phyloP scores from a whole-genome alignment of 92 coral and sea anemone genomes.

The Epizoanthus fatuus region DNA sequence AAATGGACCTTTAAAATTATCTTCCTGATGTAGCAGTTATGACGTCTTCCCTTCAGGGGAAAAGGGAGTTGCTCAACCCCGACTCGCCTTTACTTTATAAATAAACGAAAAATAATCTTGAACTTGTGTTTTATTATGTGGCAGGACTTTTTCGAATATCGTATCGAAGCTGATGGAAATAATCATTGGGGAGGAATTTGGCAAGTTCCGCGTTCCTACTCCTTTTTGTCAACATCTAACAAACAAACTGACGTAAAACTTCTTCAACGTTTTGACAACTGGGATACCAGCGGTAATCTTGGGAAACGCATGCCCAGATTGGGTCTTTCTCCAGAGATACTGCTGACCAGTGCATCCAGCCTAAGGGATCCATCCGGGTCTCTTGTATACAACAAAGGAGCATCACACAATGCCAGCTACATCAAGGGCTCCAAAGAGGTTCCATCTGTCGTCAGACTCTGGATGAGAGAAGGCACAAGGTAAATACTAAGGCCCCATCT shows the following conservation, averaged over 20 bases:
- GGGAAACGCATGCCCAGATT: conserved; percentile 60
- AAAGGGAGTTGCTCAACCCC: too few species aligned
- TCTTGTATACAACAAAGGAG: conserved; percentile 34
- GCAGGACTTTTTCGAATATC: conserved; percentile 59
- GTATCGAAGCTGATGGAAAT: conserved; percentile 61
- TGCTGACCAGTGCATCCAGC: conserved; percentile 42
- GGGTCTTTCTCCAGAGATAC: conserved; percentile 39
- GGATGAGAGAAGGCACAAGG: conserved; percentile 69
- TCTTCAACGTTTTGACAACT: conserved; percentile 40
- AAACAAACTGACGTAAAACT: conserved; percentile 35
- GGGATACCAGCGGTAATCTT: conserved; percentile 17
- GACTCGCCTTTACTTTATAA: too few species aligned
- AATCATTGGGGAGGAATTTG: conserved; percentile 61
- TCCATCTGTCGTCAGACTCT: conserved; percentile 54
- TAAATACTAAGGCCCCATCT: background rate
- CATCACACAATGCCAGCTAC: conserved; percentile 24
- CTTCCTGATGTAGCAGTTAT: too few species aligned
- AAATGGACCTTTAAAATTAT: too few species aligned
- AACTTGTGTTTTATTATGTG: too few species aligned
- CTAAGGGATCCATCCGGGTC: conserved; percentile 51
- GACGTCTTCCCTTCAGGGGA: too few species aligned
- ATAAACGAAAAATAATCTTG: too few species aligned
- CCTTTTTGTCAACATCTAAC: conserved; percentile 48
- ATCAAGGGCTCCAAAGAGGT: conserved; percentile 21
- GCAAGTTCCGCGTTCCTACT: conserved; percentile 47